A percentile compares a stretch with the other conserved stretches of the same genome.
phyloP scores from a whole-genome alignment of 2,888 invertebrate species.

The Sussaba pulchella region DNA sequence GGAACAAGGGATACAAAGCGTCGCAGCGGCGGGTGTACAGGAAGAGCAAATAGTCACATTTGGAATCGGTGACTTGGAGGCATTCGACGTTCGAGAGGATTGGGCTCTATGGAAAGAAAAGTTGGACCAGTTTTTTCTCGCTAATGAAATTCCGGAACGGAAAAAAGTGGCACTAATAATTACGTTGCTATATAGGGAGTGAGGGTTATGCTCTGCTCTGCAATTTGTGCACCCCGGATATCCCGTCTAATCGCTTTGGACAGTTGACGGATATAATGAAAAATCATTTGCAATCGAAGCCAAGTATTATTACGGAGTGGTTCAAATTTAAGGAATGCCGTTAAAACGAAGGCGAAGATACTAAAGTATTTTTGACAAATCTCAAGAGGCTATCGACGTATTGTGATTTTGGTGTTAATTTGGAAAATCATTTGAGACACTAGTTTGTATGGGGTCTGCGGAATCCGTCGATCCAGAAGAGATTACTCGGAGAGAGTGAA shows the following conservation, averaged over 20 bases:
- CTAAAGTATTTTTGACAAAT: conserved; percentile 59
- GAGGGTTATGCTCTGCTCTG: conserved; percentile 22
- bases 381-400: conserved; percentile 54
- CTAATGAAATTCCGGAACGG: conserved; percentile 30
- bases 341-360: conserved; percentile 27
- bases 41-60: conserved; percentile 7
- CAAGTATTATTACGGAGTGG: conserved; percentile 52
- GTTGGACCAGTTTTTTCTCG: conserved; percentile 52
- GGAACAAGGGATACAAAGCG: background rate
- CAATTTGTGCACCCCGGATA: conserved; percentile 38
- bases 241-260: conserved; percentile 17
- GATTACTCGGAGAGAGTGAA: conserved; percentile 46
- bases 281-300: conserved; percentile 43
- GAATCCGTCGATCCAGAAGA: conserved; percentile 50
- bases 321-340: too few species aligned
- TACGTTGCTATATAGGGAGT: conserved; percentile 27
- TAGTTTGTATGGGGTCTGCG: conserved; percentile 61
- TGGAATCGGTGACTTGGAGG: conserved; percentile 37
- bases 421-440: conserved; percentile 48
- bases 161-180: conserved; percentile 45
- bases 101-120: too few species aligned
- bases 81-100: too few species aligned
- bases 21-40: background rate
- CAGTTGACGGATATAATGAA: conserved; percentile 36
- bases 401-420: conserved; percentile 52